A percentile compares a stretch with the other conserved stretches of the same genome.
These are phyloP conservation scores for Zenarchopterus dispar DNA, from an alignment of 2,797 vertebrate genomes.

Conservation along the genomic window DNA sequence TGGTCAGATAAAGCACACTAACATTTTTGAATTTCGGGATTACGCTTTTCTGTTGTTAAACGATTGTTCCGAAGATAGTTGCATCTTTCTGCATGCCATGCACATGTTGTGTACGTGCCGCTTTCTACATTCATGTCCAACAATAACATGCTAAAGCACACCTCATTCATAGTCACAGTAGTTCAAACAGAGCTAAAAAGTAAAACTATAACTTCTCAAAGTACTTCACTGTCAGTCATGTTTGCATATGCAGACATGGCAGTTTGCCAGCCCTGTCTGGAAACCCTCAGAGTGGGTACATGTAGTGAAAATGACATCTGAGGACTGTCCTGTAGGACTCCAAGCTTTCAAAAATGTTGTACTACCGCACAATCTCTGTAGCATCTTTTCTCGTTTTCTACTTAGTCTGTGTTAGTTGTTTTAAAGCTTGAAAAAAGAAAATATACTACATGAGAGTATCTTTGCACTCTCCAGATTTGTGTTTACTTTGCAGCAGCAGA, in stretches of 20 bases:
- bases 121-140: no score
- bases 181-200: not conserved
- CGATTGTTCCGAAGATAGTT: no score
- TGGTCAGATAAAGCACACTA: no score
- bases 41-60: no score
- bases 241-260: not conserved
- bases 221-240: not conserved
- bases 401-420: not conserved
- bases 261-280: slow-evolving; percentile 4
- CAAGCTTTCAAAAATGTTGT: not conserved
- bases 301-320: not conserved
- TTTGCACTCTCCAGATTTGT: not conserved
- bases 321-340: slow-evolving; percentile 1
- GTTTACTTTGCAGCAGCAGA: not conserved
- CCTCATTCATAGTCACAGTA: not conserved
- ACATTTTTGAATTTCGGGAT: no score
- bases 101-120: no score
- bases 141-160: no score
- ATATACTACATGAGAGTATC: not conserved
- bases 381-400: not conserved
- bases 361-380: not conserved
- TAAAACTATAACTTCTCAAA: slow-evolving; percentile 16
- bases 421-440: not conserved
- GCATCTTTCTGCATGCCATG: no score
- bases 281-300: not conserved